These are phyloP conservation scores for Norana najaformis DNA, from an alignment of 2,888 invertebrate species.

Conservation along the genomic window DNA sequence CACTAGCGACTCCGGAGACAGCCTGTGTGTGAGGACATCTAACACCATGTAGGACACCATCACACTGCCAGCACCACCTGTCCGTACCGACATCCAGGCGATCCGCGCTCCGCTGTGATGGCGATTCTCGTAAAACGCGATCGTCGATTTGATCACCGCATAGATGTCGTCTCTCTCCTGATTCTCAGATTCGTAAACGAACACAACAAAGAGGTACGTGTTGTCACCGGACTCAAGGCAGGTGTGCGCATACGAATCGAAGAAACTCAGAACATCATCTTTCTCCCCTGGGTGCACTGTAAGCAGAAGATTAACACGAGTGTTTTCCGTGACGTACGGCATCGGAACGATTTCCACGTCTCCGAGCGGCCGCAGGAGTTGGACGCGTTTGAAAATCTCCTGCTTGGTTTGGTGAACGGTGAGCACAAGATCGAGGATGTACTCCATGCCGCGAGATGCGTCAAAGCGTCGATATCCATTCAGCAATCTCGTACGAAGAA, in stretches of 20 bases:
- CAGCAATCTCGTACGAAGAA: constrained; percentile 63
- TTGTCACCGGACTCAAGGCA: constrained; percentile 80
- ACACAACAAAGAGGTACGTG: constrained; percentile 75
- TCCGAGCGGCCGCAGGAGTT: constrained; percentile 82
- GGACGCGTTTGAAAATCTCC: constrained; percentile 67
- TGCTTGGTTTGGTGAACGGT: constrained; percentile 44
- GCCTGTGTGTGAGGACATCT: constrained; percentile 73
- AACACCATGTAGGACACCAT: constrained; percentile 67
- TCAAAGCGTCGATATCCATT: constrained; percentile 81
- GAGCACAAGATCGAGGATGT: constrained; percentile 71
- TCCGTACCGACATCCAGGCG: constrained; percentile 63
- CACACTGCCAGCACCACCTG: neutral
- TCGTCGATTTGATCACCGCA: constrained; percentile 70
- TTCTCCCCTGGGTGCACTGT: constrained; percentile 68
- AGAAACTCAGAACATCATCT: constrained; percentile 70
- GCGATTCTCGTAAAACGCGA: constrained; percentile 69
- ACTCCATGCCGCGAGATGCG: constrained; percentile 82
- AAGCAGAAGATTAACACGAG: constrained; percentile 77
- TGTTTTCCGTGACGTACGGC: constrained; percentile 93
- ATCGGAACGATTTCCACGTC: constrained; percentile 85
- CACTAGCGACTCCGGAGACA: constrained; percentile 69
- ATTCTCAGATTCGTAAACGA: constrained; percentile 64
- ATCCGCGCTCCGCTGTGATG: constrained; percentile 72
- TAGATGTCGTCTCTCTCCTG: constrained; percentile 62
- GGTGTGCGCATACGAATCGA: constrained; percentile 73